Evolutionary conservation across 2,888 invertebrate genomes (phyloP), one percentile per base, ranked within the genome.

Genomic region (Micoletzkya japonica): DNA sequence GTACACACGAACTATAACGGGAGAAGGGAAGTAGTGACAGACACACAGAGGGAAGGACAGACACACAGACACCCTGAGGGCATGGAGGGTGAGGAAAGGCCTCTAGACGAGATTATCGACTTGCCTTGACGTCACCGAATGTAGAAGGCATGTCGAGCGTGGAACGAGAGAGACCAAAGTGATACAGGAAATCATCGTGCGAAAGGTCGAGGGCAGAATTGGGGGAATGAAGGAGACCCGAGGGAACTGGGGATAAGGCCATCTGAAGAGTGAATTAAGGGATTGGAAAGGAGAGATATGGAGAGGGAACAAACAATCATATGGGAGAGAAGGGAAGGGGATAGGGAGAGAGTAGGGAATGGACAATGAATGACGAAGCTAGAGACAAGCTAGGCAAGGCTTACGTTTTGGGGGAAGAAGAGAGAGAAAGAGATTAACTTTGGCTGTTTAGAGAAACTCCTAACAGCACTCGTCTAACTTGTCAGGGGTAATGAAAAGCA

Each of bases 1-100:
- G 86, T 85, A 77, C 87, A 87, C 0, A 88, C 87, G 82, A 87
- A 88, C 88, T 88, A 59, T 14, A 34, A 36, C 20, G 24, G 26
- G 59, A 59, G 37, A 59, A 14, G n/a, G 14, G 10, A 56, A 2
- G 57, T 2, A 36, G 36, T n/a, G 6, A 17, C 14, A 4, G 36
- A 37, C 20, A 60, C 26, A 26, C 24, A 34, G 36, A 4, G 37
- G 20, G n/a, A 34, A 49, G 44, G 26, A 20, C 3, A 36, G 24
- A 49, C 14, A 44, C 14, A 61, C 2, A 32, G 7, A 3, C n/a
- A 10, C 4, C 24, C 17, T 37, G 3, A 24, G 37, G n/a, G 14
- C 2, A 6, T 7, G 6, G 2, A 37, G n/a, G n/a, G n/a, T n/a
- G n/a, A n/a, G n/a, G n/a, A n/a, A n/a, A n/a, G n/a, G n/a, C n/a